Evolutionary conservation across 2,113 vertebrate genomes (phyloP), one percentile per base, ranked within the genome.

Genomic region (Menidia beryllina): DNA sequence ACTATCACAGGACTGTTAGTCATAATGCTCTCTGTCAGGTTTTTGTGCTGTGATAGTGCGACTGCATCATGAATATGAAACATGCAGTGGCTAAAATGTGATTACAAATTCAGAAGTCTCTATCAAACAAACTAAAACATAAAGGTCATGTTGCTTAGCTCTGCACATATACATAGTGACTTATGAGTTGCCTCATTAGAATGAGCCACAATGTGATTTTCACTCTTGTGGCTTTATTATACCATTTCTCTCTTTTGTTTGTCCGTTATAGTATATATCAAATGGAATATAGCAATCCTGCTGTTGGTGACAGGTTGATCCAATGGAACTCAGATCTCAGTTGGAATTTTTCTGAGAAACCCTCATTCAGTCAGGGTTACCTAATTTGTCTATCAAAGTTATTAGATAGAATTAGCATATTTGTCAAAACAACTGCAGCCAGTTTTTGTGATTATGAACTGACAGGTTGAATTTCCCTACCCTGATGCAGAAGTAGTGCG

Each of bases 381-480:
- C 58, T 83, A 75, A 54, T 83, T 86, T 81, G 50, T 82, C 69
- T 72, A 47, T 43, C 55, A 41, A 67, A 76, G 50, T 79, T 78
- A 84, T 85, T 84, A 74, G 75, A 66, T 69, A 14, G 23, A 69
- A 86, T 87, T 87, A 83, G 70, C 77, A 87, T 85, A 69, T 86
- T 87, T 82, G 70, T 88, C 75, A 72, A 82, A 89, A 87, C 83
- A 80, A 83, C 75, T 76, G 69, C 51, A 79, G 71, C 65, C 74
- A 70, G 14, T 79, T 83, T 88, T 69, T 63, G 79, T 55, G 64
- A 72, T 79, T 75, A 84, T 77, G 66, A 72, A 82, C 70, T 81
- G 78, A 84, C 84, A 88, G 69, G 74, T 86, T 83, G 81, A 71
- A 77, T 73, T 86, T 72, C 65, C 64, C 70, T 51, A n/a, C 57